Base-by-base conservation (phyloP, 2,888 invertebrate species). In the Alloscopus bannaensis region DNA sequence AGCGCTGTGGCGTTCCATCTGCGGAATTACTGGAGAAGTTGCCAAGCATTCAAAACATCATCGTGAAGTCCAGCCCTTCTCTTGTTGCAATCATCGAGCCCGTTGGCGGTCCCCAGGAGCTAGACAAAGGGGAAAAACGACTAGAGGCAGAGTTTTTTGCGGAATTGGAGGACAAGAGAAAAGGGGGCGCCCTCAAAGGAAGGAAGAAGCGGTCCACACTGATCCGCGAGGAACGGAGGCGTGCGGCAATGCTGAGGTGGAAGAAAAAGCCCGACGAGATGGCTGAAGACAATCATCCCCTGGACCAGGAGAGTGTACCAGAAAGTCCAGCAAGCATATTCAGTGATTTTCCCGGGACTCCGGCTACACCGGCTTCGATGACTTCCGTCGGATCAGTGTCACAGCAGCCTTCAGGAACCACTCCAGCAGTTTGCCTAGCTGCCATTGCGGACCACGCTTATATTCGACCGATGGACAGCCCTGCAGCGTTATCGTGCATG, bases 11-110 rank as follows among this genome's bases (percentile, higher is more conserved):
- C 16, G 31, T 72, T 20, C 72, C 72, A 0, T 22, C 64, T 0
- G 3, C 64, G 26, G 64, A 62, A 1, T 1, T 22, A 20, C 8
- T 72, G 42, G 40, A 45, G n/a, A 64, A 72, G 22, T n/a, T 72
- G 1, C 26, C 29, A 2, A 40, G 22, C 28, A 16, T 72, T 6
- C 24, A 31, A n/a, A 64, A 64, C 20, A 8, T 72, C 6, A 40
- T 64, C 13, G 36, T 20, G 24, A 62, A 18, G 8, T n/a, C 64
- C 1, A 13, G 3, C 3, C 18, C 29, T 13, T 6, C 8, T 3
- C 59, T 36, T 1, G 31, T 59, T 1, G 8, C 31, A 2, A n/a
- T 59, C 4, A 11, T 59, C n/a, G 1, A n/a, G 8, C 1, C 3
- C 13, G 18, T 31, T 18, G 28, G 26, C 4, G 8, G n/a, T 3